phyloP scores from a whole-genome alignment of 2,888 invertebrate species.

The Caenorhabditis macrosperma region DNA sequence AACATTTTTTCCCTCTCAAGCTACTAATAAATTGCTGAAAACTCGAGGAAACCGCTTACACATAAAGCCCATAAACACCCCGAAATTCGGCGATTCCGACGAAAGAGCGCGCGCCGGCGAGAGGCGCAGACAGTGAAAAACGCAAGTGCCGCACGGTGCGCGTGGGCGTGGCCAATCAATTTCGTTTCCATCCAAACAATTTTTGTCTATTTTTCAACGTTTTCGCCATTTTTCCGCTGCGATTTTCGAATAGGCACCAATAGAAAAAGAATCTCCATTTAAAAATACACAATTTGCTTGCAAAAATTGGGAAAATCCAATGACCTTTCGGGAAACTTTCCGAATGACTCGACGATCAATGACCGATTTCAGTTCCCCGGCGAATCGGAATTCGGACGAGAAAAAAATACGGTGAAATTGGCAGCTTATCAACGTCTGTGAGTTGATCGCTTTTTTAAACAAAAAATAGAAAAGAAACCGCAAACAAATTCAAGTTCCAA shows the following conservation, averaged over 20 bases:
- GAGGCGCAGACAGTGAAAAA: background rate
- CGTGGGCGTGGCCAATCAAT: conserved; percentile 50
- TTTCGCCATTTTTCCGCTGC: background rate
- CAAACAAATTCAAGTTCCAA: conserved; percentile 8
- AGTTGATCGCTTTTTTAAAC: conserved; percentile 9
- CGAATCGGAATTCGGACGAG: no score
- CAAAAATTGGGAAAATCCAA: background rate
- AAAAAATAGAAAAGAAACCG: no score
- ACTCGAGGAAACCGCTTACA: background rate
- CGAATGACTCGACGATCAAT: no score
- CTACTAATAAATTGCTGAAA: no score
- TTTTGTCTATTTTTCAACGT: background rate
- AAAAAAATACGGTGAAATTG: no score
- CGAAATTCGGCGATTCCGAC: no score
- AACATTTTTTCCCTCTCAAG: no score
- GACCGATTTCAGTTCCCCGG: no score
- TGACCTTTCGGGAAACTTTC: background rate
- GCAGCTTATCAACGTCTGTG: background rate
- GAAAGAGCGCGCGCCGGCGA: background rate
- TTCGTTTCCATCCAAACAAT: conserved; percentile 29
- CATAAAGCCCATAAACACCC: no score
- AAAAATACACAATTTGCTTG: background rate
- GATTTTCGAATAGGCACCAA: background rate
- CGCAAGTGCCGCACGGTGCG: conserved; percentile 24
- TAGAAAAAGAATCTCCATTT: background rate